phyloP scores from a whole-genome alignment of 2,113 vertebrate species.

The Gadus chalcogrammus region DNA sequence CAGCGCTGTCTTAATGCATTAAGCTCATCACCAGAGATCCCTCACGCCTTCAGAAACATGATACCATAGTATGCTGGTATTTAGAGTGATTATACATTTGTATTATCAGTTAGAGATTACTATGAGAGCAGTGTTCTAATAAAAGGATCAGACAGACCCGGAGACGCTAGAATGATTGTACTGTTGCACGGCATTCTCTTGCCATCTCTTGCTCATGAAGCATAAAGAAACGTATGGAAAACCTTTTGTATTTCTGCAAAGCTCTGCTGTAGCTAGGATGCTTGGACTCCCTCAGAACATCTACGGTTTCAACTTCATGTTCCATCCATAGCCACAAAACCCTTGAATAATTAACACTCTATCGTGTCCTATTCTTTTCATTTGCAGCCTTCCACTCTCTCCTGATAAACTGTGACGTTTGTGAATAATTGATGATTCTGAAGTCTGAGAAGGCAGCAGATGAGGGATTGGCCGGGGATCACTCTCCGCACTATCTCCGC shows the following conservation, averaged over 20 bases:
- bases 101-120: no score
- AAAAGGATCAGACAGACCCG: no score
- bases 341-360: constrained; percentile 23
- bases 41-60: not conserved
- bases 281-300: not conserved
- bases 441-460: constrained; percentile 22
- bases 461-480: constrained; percentile 29
- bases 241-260: not conserved
- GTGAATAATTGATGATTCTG: constrained; percentile 43
- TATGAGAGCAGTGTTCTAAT: no score
- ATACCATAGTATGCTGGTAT: no score
- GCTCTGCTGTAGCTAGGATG: not conserved
- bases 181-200: no score
- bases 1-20: constrained; percentile 1
- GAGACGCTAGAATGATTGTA: no score
- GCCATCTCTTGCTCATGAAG: no score
- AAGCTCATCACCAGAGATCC: not conserved
- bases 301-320: no score
- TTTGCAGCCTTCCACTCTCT: constrained; percentile 11
- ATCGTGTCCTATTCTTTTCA: constrained; percentile 4
- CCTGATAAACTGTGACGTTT: not conserved
- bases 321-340: not conserved
- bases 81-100: no score
- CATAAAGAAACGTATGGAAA: no score
- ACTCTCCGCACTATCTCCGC: not conserved